phyloP scores from a whole-genome alignment of 2,797 vertebrate species.

The Danio albolineatus region DNA sequence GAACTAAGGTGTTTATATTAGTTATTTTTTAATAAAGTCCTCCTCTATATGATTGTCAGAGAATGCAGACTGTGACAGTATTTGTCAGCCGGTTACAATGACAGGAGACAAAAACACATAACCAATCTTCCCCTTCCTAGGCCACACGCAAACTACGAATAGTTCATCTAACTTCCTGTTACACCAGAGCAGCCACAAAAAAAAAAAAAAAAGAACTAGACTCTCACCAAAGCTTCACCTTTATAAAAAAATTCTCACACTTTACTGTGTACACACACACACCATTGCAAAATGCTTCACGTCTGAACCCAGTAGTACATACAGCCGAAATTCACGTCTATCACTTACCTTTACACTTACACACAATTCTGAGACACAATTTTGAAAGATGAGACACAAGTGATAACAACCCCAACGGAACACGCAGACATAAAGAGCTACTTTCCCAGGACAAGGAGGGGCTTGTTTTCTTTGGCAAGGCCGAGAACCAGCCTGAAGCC shows the following conservation, averaged over 20 bases:
- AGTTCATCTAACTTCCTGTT: slow-evolving; percentile 40
- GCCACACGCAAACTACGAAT: not conserved
- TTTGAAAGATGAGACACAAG: not conserved
- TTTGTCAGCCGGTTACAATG: not conserved
- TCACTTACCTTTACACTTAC: not conserved
- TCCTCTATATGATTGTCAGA: not conserved
- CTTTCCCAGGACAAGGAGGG: slow-evolving; percentile 42
- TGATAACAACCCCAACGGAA: slow-evolving; percentile 20
- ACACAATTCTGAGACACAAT: not conserved
- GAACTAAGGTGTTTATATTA: too few relatives aligned
- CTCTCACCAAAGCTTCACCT: slow-evolving; percentile 6
- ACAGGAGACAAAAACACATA: slow-evolving; percentile 10
- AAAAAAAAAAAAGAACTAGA: slow-evolving; percentile 24
- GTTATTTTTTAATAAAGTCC: too few relatives aligned
- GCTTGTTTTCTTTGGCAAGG: slow-evolving; percentile 42
- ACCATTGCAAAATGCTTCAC: not conserved
- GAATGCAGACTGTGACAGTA: not conserved
- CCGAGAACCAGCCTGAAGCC: slow-evolving; percentile 27
- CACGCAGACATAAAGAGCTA: slow-evolving; percentile 29
- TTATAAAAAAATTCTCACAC: not conserved
- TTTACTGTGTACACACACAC: not conserved
- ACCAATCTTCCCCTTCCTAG: slow-evolving; percentile 9
- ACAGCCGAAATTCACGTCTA: slow-evolving; percentile 14
- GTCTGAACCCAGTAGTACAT: not conserved
- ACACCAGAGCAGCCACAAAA: slow-evolving; percentile 27